A percentile compares a stretch with the other conserved stretches of the same genome.
These are phyloP conservation scores for Adelges cooleyi DNA, from an alignment of 1,140 invertebrate species.

Conservation along the genomic window DNA sequence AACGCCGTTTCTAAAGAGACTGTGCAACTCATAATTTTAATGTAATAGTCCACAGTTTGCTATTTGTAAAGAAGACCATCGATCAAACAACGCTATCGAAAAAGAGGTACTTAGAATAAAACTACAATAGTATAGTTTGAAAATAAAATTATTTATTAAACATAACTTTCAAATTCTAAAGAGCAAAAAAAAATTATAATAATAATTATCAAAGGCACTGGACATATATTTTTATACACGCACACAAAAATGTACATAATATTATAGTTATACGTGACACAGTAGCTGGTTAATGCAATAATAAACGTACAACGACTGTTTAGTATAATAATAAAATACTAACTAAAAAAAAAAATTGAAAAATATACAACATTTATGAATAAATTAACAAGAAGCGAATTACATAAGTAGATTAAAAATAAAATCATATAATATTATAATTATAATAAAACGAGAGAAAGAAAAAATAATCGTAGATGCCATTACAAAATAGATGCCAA, in stretches of 20 bases:
- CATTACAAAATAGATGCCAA: no score
- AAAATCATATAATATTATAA: background rate
- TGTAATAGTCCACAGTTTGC: no score
- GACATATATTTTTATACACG: background rate
- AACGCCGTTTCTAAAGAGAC: no score
- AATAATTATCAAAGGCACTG: constrained; percentile 22
- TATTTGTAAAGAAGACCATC: no score
- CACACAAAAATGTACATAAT: constrained; percentile 1
- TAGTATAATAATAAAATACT: background rate
- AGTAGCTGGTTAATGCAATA: constrained; percentile 13
- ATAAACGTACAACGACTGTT: background rate
- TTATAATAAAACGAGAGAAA: background rate
- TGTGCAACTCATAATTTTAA: no score
- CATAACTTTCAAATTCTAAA: constrained; percentile 9
- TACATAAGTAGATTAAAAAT: constrained; percentile 1
- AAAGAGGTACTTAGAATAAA: no score
- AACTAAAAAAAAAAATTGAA: constrained; percentile 12
- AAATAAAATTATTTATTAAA: background rate
- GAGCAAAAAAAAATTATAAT: constrained; percentile 8
- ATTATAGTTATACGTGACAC: background rate
- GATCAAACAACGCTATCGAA: no score
- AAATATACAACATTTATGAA: constrained; percentile 16
- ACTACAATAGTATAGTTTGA: no score
- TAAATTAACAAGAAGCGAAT: constrained; percentile 21
- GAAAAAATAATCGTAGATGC: no score